Evolutionary conservation across 2,797 vertebrate genomes (phyloP), one percentile per base, ranked within the genome.

Genomic region (Crax fasciolata): DNA sequence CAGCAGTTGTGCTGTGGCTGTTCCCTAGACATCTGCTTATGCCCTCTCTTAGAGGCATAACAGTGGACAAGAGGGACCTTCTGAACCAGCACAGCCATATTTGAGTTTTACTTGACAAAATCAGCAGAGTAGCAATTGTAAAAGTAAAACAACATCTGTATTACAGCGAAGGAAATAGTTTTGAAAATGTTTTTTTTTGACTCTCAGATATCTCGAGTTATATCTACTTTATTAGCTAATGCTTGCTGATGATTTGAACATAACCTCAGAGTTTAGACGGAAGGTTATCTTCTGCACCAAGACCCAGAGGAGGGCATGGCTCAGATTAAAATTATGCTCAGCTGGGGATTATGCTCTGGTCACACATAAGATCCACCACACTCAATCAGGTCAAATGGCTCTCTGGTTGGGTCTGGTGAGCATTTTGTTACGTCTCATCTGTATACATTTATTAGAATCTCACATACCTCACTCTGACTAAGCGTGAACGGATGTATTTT

Each of bases 401-500:
- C 13, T 48, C 38, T 63, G 48, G 32, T 57, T 76, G 71, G 58
- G 24, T 54, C 63, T 73, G 46, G 18, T 57, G 28, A 84, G 19
- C 73, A 84, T 65, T 84, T 81, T 5, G 54, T 62, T 87, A 89
- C 57, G 49, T 68, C 51, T 87, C 67, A 79, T 49, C 41, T 93
- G 57, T 0, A 4, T 86, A 57, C 39, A 43, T 94, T 66, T 84
- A 35, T 75, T 48, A 43, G 24, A 85, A 28, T 93, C 91, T 94
- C 94, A 97, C 97, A 77, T 97, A 98, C 97, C 98, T 98, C 94
- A 98, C 97, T 98, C 97, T 97, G 87, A 97, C 94, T 97, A 98
- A 93, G 35, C 96, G 98, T 72, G 97, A 97, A 80, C 90, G 87
- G 96, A 97, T 93, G 91, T 97, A 98, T 77, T 97, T 97, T 93